Evolutionary conservation across 2,113 vertebrate species (phyloP).

Genomic region (Dicaeum eximium): DNA sequence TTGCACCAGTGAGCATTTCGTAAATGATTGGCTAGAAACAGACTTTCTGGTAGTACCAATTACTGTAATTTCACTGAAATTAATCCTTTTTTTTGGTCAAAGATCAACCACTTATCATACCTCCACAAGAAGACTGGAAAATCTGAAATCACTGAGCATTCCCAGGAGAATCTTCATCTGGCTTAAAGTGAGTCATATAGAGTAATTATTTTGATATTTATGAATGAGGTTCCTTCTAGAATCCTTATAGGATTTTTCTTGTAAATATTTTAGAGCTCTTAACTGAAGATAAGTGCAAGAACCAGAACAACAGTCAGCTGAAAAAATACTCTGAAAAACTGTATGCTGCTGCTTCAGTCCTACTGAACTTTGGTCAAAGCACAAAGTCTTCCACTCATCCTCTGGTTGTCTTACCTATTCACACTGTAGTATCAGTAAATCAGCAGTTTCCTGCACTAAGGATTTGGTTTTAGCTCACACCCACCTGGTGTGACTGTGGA

Average conservation of each 20-base stretch:
- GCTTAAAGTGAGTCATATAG: background rate
- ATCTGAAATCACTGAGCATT: background rate
- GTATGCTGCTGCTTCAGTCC: background rate
- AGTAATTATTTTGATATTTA: background rate
- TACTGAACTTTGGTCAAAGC: background rate
- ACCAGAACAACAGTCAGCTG: background rate
- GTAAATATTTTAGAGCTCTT: background rate
- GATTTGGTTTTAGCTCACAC: background rate
- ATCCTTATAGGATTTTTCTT: background rate
- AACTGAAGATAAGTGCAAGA: background rate
- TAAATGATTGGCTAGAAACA: background rate
- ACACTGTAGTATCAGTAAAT: background rate
- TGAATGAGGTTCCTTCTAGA: background rate
- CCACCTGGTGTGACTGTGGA: too few species aligned
- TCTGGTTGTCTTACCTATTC: background rate
- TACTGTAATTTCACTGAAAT: background rate
- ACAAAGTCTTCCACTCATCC: background rate
- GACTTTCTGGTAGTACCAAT: background rate
- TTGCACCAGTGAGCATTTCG: background rate
- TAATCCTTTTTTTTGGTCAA: background rate
- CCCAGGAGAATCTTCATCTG: background rate
- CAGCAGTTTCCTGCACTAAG: background rate
- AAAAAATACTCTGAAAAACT: background rate
- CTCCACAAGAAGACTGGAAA: background rate
- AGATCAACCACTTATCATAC: background rate